A percentile compares a stretch with the other conserved stretches of the same genome.
phyloP scores from a whole-genome alignment of 2,113 vertebrate species.

The Craseonycteris thonglongyai region DNA sequence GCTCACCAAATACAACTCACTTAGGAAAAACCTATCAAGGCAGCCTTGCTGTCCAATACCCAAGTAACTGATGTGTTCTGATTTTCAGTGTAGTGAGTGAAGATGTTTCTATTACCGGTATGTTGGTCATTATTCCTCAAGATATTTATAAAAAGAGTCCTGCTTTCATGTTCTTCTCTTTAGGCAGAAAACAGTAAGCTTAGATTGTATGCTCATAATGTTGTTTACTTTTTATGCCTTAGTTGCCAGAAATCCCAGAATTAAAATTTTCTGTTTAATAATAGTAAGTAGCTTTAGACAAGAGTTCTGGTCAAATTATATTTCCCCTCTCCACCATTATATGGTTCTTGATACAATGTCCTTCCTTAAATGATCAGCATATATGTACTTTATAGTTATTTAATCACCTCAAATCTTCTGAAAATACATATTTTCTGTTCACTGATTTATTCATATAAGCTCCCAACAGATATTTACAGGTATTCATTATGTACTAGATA shows the following conservation, averaged over 20 bases:
- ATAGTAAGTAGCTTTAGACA: background rate
- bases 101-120: background rate
- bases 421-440: background rate
- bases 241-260: background rate
- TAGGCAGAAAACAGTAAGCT: background rate
- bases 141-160: background rate
- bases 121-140: background rate
- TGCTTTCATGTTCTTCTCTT: background rate
- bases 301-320: background rate
- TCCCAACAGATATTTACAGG: background rate
- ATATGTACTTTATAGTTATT: background rate
- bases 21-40: background rate
- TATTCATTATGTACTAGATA: background rate
- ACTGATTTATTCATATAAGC: background rate
- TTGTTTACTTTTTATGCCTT: background rate
- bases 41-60: background rate
- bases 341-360: background rate
- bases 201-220: background rate
- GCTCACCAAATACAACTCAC: background rate
- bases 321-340: background rate
- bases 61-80: background rate
- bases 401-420: background rate
- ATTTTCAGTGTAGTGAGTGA: background rate
- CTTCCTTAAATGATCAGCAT: background rate
- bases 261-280: slow-evolving; percentile 1